Conservation (phyloP, 2,113 vertebrate genomes). For the Sinocyclocheilus grahami region DNA sequence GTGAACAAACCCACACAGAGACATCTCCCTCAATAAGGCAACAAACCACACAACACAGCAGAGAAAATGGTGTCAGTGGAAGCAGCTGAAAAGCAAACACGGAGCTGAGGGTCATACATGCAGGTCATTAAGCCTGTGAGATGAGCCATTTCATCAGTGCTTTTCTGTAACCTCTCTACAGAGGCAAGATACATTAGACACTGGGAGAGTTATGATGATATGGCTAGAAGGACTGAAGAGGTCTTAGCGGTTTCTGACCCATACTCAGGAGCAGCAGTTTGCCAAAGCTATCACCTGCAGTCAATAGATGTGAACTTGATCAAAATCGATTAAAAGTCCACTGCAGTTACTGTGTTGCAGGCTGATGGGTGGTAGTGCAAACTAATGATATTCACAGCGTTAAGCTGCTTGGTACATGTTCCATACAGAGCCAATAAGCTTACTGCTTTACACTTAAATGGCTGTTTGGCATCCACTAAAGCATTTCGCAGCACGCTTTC, state of each 20-base stretch:
- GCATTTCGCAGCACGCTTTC: too few relatives aligned
- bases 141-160: background rate
- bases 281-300: background rate
- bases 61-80: background rate
- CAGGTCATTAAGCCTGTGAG: background rate
- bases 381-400: too few relatives aligned
- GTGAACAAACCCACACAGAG: slow-evolving; percentile 58
- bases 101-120: background rate
- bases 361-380: too few relatives aligned
- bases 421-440: too few relatives aligned
- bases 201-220: background rate
- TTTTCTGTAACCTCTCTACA: background rate
- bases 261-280: too few relatives aligned
- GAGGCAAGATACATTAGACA: background rate
- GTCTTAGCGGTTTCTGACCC: too few relatives aligned
- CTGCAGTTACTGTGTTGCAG: too few relatives aligned
- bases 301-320: background rate
- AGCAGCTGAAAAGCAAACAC: slow-evolving; percentile 5
- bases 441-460: too few relatives aligned
- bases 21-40: slow-evolving; percentile 34
- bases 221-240: background rate
- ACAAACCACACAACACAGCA: slow-evolving; percentile 31
- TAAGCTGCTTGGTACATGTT: too few relatives aligned
- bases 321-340: background rate
- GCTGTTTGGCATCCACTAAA: too few relatives aligned